These are phyloP conservation scores for Gymnoscopelus microlampas DNA, from an alignment of 2,797 vertebrate genomes.

Conservation along the genomic window DNA sequence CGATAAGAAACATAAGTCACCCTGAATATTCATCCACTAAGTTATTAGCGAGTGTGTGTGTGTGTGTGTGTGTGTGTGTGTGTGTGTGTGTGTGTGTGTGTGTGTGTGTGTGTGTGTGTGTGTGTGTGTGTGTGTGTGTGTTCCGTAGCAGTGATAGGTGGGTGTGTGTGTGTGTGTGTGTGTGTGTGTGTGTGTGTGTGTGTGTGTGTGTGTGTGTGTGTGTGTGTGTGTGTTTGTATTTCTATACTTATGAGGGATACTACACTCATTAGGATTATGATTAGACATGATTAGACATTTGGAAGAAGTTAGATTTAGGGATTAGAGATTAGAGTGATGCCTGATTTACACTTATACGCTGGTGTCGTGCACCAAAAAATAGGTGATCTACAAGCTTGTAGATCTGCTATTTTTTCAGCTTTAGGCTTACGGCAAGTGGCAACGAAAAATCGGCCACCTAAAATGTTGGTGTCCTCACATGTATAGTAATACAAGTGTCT, in stretches of 20 bases:
- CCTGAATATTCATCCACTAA: slow-evolving; percentile 16
- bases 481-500: no score
- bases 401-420: no score
- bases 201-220: slow-evolving; percentile 2
- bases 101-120: not conserved
- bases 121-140: slow-evolving; percentile 5
- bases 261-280: not conserved
- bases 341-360: no score
- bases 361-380: no score
- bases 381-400: no score
- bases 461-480: no score
- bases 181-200: not conserved
- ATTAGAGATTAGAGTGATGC: no score
- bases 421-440: no score
- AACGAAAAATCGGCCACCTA: no score
- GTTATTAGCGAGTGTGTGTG: slow-evolving; percentile 3
- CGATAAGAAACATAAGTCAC: slow-evolving; percentile 20
- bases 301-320: no score
- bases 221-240: not conserved
- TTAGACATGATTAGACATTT: not conserved
- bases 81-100: not conserved
- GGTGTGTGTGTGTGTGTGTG: slow-evolving; percentile 5
- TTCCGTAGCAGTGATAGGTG: no score
- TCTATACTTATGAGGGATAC: not conserved
- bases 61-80: not conserved